Evolutionary conservation across 2,888 invertebrate species (phyloP), one percentile per base, ranked within the genome.

Genomic region (Amphipoea lucens): DNA sequence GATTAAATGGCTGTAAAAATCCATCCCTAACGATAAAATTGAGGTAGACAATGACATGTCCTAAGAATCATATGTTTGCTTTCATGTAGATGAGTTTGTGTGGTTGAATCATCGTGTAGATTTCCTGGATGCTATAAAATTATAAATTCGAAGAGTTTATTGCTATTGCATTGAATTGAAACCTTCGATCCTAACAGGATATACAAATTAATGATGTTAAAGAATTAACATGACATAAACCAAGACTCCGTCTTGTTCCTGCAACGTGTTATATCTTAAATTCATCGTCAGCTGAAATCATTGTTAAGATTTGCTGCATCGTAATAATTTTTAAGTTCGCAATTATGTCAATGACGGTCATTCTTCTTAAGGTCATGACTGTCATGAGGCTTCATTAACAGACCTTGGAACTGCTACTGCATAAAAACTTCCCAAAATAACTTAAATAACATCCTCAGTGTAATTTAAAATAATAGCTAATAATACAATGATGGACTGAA

Each of bases 391-490:
- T 51, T 67, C 54, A 66, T 79, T 87, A 68, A 57, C 45, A 48
- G 67, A 84, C 81, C 87, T 89, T 84, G 84, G n/a, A 65, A 66
- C 14, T 51, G 7, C n/a, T 69, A 45, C 29, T 57, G 11, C 40
- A 86, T 62, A 89, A 90, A 90, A 89, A 84, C 29, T 0, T 76
- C 12, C 66, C 48, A 70, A 79, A 86, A 82, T 83, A 76, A 89
- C 80, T 62, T 74, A 81, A 74, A 78, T 69, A 42, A 74, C 76
- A 81, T 82, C 83, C 70, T 70, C 78, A 12, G 23, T 72, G 74
- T 82, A 75, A 89, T 88, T 88, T 83, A 20, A 78, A 76, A 83
- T 89, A 81, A 85, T 83, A 72, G 60, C 23, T 65, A 72, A 72
- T 65, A 74, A 66, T 57, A 74, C 57, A 84, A 79, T 75, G 76